Percentiles rank a stretch among this genome's conserved stretches.
Evolutionary conservation across 2,888 invertebrate genomes (phyloP).

Genomic region (Sceliomorpha sp.): DNA sequence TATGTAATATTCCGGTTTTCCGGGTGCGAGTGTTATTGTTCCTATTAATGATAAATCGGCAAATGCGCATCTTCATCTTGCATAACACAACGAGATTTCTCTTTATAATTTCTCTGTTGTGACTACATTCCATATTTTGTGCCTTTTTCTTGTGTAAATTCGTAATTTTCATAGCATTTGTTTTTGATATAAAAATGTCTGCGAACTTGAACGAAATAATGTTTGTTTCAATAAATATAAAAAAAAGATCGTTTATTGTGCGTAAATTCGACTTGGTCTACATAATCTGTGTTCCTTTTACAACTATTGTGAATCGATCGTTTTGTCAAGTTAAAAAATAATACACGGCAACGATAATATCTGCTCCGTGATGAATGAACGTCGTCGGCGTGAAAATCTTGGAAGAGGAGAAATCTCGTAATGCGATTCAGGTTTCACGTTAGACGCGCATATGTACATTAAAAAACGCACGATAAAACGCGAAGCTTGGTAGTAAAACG

Average conservation of each 20-base stretch:
- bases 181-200: too few relatives aligned
- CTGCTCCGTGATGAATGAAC: conserved; percentile 21
- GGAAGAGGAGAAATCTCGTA: conserved; percentile 37
- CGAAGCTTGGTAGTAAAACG: too few relatives aligned
- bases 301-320: conserved; percentile 9
- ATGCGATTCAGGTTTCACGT: conserved; percentile 37
- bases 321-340: conserved; percentile 24
- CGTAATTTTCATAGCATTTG: too few relatives aligned
- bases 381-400: conserved; percentile 43
- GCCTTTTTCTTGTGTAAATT: conserved; percentile 27
- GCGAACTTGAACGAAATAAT: too few relatives aligned
- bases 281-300: conserved; percentile 7
- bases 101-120: conserved; percentile 16
- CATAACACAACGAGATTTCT: conserved; percentile 40
- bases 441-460: too few relatives aligned
- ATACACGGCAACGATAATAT: conserved; percentile 44
- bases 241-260: too few relatives aligned
- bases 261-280: too few relatives aligned
- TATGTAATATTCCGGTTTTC: conserved; percentile 5
- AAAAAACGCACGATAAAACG: too few relatives aligned
- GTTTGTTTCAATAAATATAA: too few relatives aligned
- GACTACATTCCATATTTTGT: conserved; percentile 14
- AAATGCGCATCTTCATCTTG: conserved; percentile 38
- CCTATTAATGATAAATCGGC: conserved; percentile 8
- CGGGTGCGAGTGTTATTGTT: conserved; percentile 9